Conservation (phyloP, 2,113 vertebrate species). For the Zosterops lateralis region DNA sequence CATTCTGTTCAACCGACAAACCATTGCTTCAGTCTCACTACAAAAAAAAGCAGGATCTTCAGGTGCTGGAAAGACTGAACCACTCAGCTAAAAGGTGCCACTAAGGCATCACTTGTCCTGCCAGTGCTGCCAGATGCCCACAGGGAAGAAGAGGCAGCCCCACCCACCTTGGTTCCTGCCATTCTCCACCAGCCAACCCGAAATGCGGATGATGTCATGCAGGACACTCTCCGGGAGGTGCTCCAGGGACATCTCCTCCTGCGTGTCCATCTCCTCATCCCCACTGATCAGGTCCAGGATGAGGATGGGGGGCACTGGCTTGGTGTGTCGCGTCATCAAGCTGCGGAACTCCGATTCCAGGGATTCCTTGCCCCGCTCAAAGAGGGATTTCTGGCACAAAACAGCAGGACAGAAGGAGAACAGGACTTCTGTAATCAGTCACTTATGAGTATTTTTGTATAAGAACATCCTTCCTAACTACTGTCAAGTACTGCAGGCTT, state of each 20-base stretch:
- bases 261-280: conserved; percentile 90
- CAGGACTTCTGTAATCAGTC: neutral
- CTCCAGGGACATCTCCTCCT: conserved; percentile 88
- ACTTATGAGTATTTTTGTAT: neutral
- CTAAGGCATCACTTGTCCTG: neutral
- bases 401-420: neutral
- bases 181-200: conserved; percentile 93
- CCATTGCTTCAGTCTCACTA: neutral
- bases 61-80: neutral
- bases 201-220: conserved; percentile 89
- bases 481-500: neutral
- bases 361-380: conserved; percentile 93
- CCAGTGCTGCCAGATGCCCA: neutral
- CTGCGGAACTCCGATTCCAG: conserved; percentile 92
- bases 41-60: neutral
- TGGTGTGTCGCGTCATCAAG: conserved; percentile 90
- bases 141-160: neutral
- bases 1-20: neutral
- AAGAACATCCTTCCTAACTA: neutral
- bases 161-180: conserved; percentile 91
- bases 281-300: conserved; percentile 89
- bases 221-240: conserved; percentile 89
- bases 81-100: neutral
- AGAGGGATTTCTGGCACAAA: conserved; percentile 86
- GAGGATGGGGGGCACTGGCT: conserved; percentile 89